Base-by-base conservation (phyloP, 2,888 invertebrate species). In the Pollenia angustigena region DNA sequence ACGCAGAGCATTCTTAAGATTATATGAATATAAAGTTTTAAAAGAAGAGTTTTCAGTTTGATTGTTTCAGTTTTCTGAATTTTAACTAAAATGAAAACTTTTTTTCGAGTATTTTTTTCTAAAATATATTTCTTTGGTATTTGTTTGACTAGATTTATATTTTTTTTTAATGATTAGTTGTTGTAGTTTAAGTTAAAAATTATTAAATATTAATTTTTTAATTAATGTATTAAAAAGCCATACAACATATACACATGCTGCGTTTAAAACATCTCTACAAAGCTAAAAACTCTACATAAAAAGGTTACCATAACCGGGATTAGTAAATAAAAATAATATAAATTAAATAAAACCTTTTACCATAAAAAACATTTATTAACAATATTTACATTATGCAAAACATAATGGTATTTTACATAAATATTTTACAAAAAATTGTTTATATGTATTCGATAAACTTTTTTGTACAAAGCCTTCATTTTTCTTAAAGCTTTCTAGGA, bases 211-310 rank as follows among this genome's bases (percentile, higher is more conserved):
- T 68, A 69, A 52, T 60, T 48, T n/a, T 18, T 44, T 23, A 56
- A 46, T 54, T 71, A 18, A 40, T 60, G 71, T 50, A 1, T 72
- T 72, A 66, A 7, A 64, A 82, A 60, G 79, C 81, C 68, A 58
- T 81, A 69, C 85, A 87, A 87, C 85, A 78, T 85, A 87, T 87
- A 85, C 85, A 87, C 81, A 87, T 87, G 87, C 87, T 66, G 83
- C 60, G 23, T 87, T 64, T 64, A 52, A 48, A 32, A 71, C 40
- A 86, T 23, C 48, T 60, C 16, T 64, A 52, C 69, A 71, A 76
- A 76, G 75, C 76, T 66, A 79, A n/a, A 75, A 71, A 58, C 72
- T 71, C 75, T 82, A 69, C 52, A 64, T 54, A 62, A 44, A 48
- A 58, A 44, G 12, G 16, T 60, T 62, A 16, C 64, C 86, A 66